Evolutionary conservation across 2,888 invertebrate species (phyloP).

Genomic region (Polydrusus tereticollis): DNA sequence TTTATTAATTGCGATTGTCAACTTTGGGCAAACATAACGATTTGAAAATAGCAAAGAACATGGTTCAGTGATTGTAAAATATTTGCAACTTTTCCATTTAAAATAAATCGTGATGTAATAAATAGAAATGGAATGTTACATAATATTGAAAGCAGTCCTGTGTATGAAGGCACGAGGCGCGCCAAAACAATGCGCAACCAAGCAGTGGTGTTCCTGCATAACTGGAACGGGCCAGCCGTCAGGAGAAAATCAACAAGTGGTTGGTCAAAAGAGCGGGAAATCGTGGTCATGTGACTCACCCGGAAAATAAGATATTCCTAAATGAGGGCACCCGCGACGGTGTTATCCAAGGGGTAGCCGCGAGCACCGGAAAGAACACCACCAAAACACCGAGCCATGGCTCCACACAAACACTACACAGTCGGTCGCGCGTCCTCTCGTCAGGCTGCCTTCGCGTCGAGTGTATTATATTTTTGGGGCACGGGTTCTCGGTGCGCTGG

Average conservation of each 20-base stretch:
- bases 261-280: slow-evolving; percentile 55
- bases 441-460: slow-evolving; percentile 61
- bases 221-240: slow-evolving; percentile 19
- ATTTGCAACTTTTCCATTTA: slow-evolving; percentile 43
- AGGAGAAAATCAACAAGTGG: slow-evolving; percentile 46
- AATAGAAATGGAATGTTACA: slow-evolving; percentile 58
- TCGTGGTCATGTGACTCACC: slow-evolving; percentile 56
- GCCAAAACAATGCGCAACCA: slow-evolving; percentile 58
- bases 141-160: slow-evolving; percentile 56
- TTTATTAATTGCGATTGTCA: slow-evolving; percentile 5
- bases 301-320: slow-evolving; percentile 62
- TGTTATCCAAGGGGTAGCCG: slow-evolving; percentile 61
- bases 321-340: slow-evolving; percentile 61
- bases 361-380: slow-evolving; percentile 61
- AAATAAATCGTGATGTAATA: slow-evolving; percentile 52
- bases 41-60: slow-evolving; percentile 14
- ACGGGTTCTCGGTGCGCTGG: slow-evolving; percentile 64
- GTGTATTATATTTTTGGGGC: slow-evolving; percentile 67
- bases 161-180: slow-evolving; percentile 59
- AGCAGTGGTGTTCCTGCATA: slow-evolving; percentile 36
- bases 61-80: slow-evolving; percentile 26
- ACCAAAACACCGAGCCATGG: slow-evolving; percentile 63
- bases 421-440: slow-evolving; percentile 35
- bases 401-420: slow-evolving; percentile 60
- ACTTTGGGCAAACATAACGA: neutral